Evolutionary conservation across 2,797 vertebrate species (phyloP), one percentile per base, ranked within the genome.

Genomic region (Falco berigora): DNA sequence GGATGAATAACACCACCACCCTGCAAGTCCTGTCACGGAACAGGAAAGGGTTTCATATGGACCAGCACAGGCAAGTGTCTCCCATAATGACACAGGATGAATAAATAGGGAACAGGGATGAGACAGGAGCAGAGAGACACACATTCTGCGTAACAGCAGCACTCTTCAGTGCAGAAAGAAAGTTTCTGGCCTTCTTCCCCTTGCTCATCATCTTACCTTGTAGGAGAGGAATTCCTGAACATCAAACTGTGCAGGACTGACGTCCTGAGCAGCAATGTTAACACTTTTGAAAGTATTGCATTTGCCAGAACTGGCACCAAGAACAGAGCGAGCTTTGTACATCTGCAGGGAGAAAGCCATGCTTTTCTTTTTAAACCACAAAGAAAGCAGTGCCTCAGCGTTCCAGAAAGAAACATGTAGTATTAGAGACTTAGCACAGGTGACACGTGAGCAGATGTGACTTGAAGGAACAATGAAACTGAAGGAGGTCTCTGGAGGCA

Each of bases 191-290:
- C n/a, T 44, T 22, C n/a, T 20, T 86, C 22, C 44, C 30, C 42
- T 72, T 46, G 69, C 36, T 88, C 32, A 11, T 6, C 44, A 14
- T 10, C 38, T 82, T 58, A 15, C 66, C 59, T 61, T 28, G 24
- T 22, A 72, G 47, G 32, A 80, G 25, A 52, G 30, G 46, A 55
- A 44, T 24, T 73, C 46, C 59, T 11, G 20, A 28, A 17, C 1
- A 1, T 3, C 1, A 2, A 21, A 1, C 21, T 22, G 28, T 19
- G 62, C 58, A 36, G 71, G 67, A 59, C 20, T 3, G 24, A 8
- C 6, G 25, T n/a, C 50, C 67, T 32, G 28, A 76, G 67, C 63
- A 69, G 90, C 73, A 84, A 63, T 8, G 28, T 10, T 53, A 72
- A 56, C 0, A 0, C 44, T 87, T 62, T 55, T 71, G 36, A 13